phyloP scores from a whole-genome alignment of 1,140 invertebrate species.

The Temnothorax curvispinosus region DNA sequence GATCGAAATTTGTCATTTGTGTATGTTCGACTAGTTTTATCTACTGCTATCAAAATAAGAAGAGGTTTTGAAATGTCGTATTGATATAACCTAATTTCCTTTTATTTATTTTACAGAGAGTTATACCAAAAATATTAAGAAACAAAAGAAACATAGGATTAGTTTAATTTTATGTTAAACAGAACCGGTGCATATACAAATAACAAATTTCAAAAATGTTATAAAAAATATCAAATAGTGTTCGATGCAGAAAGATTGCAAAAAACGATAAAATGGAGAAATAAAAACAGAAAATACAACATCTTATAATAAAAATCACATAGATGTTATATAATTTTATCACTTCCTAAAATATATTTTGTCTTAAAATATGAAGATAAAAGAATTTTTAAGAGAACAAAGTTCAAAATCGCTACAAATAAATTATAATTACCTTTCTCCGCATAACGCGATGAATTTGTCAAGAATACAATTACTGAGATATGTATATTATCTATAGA shows the following conservation, averaged over 20 bases:
- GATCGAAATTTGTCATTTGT: neutral
- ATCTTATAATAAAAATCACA: neutral
- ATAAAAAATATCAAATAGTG: conserved; percentile 1
- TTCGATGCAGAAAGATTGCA: neutral
- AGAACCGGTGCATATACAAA: neutral
- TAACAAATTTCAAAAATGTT: neutral
- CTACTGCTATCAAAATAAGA: neutral
- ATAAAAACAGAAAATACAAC: neutral
- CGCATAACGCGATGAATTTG: neutral
- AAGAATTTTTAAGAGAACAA: neutral
- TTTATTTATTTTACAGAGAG: neutral
- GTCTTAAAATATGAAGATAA: neutral
- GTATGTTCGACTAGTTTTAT: neutral
- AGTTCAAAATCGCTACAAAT: neutral
- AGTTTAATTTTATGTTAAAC: neutral
- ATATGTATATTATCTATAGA: neutral
- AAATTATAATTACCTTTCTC: neutral
- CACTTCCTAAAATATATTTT: neutral
- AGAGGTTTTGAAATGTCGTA: neutral
- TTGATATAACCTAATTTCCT: neutral
- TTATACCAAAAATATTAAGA: neutral
- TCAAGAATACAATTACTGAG: neutral
- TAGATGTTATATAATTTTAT: neutral
- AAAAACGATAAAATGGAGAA: neutral
- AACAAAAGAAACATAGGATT: neutral